A percentile compares a stretch with the other conserved stretches of the same genome.
Evolutionary conservation across 2,113 vertebrate genomes (phyloP).

Genomic region (Atrichornis clamosus): DNA sequence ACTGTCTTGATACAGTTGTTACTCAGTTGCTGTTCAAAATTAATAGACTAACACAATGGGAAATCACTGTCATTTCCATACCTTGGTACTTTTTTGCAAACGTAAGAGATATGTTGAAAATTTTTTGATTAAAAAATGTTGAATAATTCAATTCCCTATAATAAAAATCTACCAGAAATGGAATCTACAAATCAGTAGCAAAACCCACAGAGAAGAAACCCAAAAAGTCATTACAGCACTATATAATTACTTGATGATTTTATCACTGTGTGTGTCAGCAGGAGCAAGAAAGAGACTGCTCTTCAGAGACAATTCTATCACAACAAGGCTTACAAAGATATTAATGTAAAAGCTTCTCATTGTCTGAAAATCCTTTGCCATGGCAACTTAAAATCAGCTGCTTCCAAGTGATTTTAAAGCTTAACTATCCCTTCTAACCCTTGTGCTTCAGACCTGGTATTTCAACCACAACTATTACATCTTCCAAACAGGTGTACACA

Average conservation of each 20-base stretch:
- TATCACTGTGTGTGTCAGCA: conserved; percentile 58
- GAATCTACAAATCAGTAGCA: conserved; percentile 49
- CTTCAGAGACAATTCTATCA: conserved; percentile 69
- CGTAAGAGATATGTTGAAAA: not conserved
- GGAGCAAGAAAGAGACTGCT: conserved; percentile 50
- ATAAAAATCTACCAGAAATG: conserved; percentile 52
- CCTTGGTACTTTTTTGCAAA: not conserved
- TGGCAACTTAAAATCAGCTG: conserved; percentile 75
- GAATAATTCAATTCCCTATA: conserved; percentile 23
- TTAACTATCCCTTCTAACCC: conserved; percentile 56
- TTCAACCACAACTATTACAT: conserved; percentile 42
- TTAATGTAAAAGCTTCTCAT: conserved; percentile 70
- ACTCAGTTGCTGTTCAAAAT: not conserved
- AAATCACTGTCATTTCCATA: not conserved
- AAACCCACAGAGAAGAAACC: conserved; percentile 34
- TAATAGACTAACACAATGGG: not conserved
- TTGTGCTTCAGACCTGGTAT: conserved; percentile 14
- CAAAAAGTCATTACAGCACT: conserved; percentile 60
- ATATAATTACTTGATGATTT: conserved; percentile 75
- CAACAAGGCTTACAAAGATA: conserved; percentile 67
- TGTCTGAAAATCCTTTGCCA: conserved; percentile 75
- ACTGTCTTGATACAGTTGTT: not conserved
- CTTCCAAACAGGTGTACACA: conserved; percentile 49
- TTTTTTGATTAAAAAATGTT: conserved; percentile 17
- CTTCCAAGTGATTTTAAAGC: conserved; percentile 73